These are phyloP conservation scores for Netelia melanura DNA, from an alignment of 2,888 invertebrate species.

Conservation along the genomic window DNA sequence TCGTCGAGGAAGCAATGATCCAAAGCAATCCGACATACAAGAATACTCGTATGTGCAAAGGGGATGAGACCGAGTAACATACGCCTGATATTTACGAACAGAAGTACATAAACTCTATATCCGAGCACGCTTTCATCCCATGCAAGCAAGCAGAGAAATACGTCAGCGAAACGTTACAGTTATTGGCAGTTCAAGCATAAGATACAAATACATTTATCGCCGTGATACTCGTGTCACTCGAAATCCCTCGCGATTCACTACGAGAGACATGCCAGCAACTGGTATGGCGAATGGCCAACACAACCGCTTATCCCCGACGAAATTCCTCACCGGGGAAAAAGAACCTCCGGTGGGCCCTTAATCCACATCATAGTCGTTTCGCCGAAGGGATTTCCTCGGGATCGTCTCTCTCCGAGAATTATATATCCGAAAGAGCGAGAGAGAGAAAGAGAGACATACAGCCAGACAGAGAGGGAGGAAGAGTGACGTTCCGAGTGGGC, in stretches of 20 bases:
- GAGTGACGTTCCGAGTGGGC: slow-evolving; percentile 57
- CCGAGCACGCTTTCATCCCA: neutral
- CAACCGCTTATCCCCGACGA: slow-evolving; percentile 18
- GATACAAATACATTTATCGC: slow-evolving; percentile 15
- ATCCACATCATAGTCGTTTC: slow-evolving; percentile 63
- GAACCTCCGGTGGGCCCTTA: slow-evolving; percentile 52
- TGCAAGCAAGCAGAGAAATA: neutral
- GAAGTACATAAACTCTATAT: neutral
- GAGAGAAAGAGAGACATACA: too few species aligned
- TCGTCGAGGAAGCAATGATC: slow-evolving; percentile 30
- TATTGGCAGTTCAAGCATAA: slow-evolving; percentile 9
- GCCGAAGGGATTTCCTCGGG: slow-evolving; percentile 60
- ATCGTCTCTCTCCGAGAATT: slow-evolving; percentile 72
- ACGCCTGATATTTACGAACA: neutral
- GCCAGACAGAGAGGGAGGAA: neutral
- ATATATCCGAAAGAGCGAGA: slow-evolving; percentile 55
- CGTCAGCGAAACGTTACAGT: neutral
- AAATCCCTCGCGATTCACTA: neutral
- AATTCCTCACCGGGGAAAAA: slow-evolving; percentile 20
- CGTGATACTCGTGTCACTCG: slow-evolving; percentile 13
- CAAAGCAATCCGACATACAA: slow-evolving; percentile 2
- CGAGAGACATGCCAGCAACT: neutral
- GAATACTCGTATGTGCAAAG: slow-evolving; percentile 15
- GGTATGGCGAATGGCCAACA: slow-evolving; percentile 14
- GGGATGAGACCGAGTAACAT: slow-evolving; percentile 10